Evolutionary conservation across 1,140 invertebrate genomes (phyloP).

Genomic region (Armadillidium nasatum): DNA sequence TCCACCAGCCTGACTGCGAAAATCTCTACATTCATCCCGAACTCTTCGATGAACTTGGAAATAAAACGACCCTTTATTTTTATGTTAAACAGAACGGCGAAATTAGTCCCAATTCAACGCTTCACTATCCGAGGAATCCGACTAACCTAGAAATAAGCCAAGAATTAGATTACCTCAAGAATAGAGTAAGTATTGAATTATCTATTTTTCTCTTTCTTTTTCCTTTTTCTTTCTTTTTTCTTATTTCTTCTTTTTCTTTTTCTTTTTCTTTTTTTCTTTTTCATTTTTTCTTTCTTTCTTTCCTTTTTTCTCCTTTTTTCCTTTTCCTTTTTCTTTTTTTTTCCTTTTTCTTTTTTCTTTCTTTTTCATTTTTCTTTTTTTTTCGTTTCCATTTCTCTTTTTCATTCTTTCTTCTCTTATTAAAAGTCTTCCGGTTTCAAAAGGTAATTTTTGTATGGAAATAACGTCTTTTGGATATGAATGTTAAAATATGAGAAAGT

Average conservation of each 20-base stretch:
- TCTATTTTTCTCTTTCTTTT: neutral
- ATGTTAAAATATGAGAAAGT: no score
- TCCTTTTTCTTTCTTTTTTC: neutral
- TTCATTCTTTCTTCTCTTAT: no score
- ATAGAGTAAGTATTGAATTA: neutral
- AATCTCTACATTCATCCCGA: neutral
- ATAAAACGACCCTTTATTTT: neutral
- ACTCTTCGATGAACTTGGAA: neutral
- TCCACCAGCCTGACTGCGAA: neutral
- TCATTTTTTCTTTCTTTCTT: neutral
- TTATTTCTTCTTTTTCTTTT: neutral
- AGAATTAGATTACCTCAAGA: neutral
- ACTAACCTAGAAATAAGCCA: neutral
- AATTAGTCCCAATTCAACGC: neutral
- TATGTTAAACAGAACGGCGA: neutral
- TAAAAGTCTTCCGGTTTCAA: no score
- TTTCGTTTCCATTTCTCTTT: no score
- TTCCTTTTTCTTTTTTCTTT: no score
- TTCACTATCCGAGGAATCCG: neutral
- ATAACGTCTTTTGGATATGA: no score
- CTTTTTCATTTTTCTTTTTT: no score
- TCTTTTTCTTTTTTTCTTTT: neutral
- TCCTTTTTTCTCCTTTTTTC: neutral
- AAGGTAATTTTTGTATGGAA: no score
- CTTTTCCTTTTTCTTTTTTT: neutral